Evolutionary conservation across 1,140 invertebrate genomes (phyloP).

Genomic region (Helicorthomorpha holstii): DNA sequence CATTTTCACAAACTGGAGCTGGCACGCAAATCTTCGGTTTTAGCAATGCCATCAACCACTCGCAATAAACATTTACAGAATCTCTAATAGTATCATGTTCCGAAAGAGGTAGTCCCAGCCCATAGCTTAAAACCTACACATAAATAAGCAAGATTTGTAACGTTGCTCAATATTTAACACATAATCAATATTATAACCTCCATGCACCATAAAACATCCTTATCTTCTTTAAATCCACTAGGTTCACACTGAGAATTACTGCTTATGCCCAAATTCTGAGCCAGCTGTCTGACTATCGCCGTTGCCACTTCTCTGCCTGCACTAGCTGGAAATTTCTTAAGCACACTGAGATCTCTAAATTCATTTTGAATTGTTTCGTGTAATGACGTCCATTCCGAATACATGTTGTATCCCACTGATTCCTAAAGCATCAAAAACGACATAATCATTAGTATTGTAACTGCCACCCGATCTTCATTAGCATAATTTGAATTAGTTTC

Average conservation of each 20-base stretch:
- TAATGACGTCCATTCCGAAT: conserved; percentile 27
- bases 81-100: conserved; percentile 89
- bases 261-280: conserved; percentile 52
- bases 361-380: conserved; percentile 28
- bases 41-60: conserved; percentile 80
- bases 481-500: too few species aligned
- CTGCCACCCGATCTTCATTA: too few species aligned
- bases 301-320: conserved; percentile 65
- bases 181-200: conserved; percentile 34
- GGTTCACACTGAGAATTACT: conserved; percentile 15
- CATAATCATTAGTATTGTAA: too few species aligned
- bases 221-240: conserved; percentile 24
- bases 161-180: neutral
- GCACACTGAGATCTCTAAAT: conserved; percentile 50
- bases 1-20: conserved; percentile 65
- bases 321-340: conserved; percentile 62
- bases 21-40: conserved; percentile 71
- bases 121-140: conserved; percentile 69
- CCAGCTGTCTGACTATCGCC: conserved; percentile 63
- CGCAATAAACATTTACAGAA: conserved; percentile 92
- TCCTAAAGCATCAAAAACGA: too few species aligned
- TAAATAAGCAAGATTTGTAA: neutral
- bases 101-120: conserved; percentile 66
- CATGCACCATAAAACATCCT: conserved; percentile 79
- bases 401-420: conserved; percentile 18